Percentiles rank a stretch among this genome's conserved stretches.
phyloP scores from a whole-genome alignment of 2,113 vertebrate species.

The Chlorodrepanis virens region DNA sequence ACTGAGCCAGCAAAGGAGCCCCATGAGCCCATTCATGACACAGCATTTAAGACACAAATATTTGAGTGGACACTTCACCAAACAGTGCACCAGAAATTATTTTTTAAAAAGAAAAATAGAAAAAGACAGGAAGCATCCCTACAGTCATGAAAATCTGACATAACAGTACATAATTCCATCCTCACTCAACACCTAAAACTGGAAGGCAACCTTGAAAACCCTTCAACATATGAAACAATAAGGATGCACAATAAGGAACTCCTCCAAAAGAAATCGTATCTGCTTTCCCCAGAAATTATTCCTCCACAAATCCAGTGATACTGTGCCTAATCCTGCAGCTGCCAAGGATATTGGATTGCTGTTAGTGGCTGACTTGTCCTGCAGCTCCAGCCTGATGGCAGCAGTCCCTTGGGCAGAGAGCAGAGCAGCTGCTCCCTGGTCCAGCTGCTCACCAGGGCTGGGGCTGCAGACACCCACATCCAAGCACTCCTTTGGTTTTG shows the following conservation, averaged over 20 bases:
- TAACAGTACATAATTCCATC: not conserved
- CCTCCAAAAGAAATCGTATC: not conserved
- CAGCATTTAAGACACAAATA: not conserved
- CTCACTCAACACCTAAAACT: not conserved
- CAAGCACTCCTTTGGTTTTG: not conserved
- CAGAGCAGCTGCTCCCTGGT: not conserved
- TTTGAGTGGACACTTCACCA: not conserved
- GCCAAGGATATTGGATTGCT: not conserved
- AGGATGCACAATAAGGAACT: not conserved
- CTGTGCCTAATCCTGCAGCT: not conserved
- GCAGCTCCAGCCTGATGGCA: not conserved
- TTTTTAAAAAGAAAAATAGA: not conserved
- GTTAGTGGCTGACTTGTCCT: not conserved
- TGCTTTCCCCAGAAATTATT: not conserved
- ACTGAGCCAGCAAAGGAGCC: rapidly evolving
- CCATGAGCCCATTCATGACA: not conserved
- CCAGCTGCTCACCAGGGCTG: not conserved
- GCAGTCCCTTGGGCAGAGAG: not conserved
- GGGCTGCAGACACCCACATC: not conserved
- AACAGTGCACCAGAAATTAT: not conserved
- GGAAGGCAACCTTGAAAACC: not conserved
- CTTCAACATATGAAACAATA: not conserved
- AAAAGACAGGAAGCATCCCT: not conserved
- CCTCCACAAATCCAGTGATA: not conserved
- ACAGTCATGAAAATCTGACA: not conserved